Percentiles rank a stretch among this genome's conserved stretches.
phyloP scores from a whole-genome alignment of 1,140 invertebrate species.

The Andricus grossulariae region DNA sequence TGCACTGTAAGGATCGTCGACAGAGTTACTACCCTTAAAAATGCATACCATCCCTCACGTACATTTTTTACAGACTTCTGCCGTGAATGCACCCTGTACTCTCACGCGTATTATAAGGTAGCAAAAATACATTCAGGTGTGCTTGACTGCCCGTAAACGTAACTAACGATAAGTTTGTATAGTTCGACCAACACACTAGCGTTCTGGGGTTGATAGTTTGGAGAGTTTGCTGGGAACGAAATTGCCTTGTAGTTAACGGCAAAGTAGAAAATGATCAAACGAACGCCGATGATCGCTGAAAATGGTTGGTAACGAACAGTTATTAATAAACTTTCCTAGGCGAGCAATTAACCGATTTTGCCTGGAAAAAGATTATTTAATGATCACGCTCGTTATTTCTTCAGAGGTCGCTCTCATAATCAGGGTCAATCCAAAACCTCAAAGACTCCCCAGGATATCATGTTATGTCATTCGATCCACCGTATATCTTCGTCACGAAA shows the following conservation, averaged over 20 bases:
- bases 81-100: neutral
- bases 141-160: slow-evolving; percentile 24
- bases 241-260: slow-evolving; percentile 1
- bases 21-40: slow-evolving; percentile 26
- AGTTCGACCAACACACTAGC: slow-evolving; percentile 3
- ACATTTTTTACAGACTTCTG: slow-evolving; percentile 4
- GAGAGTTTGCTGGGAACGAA: slow-evolving; percentile 9
- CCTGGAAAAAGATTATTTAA: neutral
- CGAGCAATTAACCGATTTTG: neutral
- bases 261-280: slow-evolving; percentile 20
- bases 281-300: neutral
- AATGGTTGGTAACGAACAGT: slow-evolving; percentile 6
- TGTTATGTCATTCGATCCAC: neutral
- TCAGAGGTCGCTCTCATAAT: neutral
- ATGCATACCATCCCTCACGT: slow-evolving; percentile 29
- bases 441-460: slow-evolving; percentile 6
- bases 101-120: neutral
- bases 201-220: neutral
- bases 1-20: slow-evolving; percentile 8
- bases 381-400: neutral
- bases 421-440: slow-evolving; percentile 13
- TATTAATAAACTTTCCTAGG: slow-evolving; percentile 3
- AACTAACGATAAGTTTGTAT: neutral
- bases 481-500: slow-evolving; percentile 9
- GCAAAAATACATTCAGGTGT: slow-evolving; percentile 21